Base-by-base conservation (phyloP, 2,797 vertebrate genomes). In the Coregonus suidteri region DNA sequence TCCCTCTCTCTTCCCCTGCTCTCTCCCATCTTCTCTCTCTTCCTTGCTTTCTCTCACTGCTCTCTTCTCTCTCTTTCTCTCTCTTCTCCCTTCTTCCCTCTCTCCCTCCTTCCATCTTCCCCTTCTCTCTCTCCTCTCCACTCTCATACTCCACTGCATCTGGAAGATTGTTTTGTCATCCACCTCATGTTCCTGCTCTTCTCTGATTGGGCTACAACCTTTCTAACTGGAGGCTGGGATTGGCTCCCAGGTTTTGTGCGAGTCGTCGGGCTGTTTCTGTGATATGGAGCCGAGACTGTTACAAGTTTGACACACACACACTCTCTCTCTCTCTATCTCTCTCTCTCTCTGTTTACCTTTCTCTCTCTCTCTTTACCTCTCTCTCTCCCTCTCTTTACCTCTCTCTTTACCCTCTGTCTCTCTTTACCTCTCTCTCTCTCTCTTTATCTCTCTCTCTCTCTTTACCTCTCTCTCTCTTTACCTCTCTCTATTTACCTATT, bases 51-150 rank as follows among this genome's bases (percentile, higher is more conserved):
- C 47, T 34, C 47, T 53, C n/a, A 51, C 71, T 53, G 31, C 71
- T 67, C 2, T 2, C n/a, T 18, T 67, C 54, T 71, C 31, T 83
- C 25, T 77, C n/a, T 37, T 41, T 52, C n/a, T 18, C 67, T 18
- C 15, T 5, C 5, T 35, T 52, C 20, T 34, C 11, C 5, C 31
- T 34, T 34, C 71, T 77, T 2, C 31, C 31, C 31, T 47, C 64
- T 86, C 83, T 86, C 73, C 77, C 73, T 35, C 18, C 14, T 53
- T 52, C 31, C 6, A 11, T 13, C 15, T 11, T 73, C 66, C 79
- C 65, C 20, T 1, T 14, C 66, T 35, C 14, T 35, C 34, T 14
- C 25, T 56, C 54, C 41, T 56, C 54, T 18, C 18, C 54, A 18
- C 54, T 56, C 18, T 4, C 16, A 54, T 18, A 54, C 53, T 15